These are phyloP conservation scores for Camponotus vicinus DNA, from an alignment of 1,140 invertebrate species.

Conservation along the genomic window DNA sequence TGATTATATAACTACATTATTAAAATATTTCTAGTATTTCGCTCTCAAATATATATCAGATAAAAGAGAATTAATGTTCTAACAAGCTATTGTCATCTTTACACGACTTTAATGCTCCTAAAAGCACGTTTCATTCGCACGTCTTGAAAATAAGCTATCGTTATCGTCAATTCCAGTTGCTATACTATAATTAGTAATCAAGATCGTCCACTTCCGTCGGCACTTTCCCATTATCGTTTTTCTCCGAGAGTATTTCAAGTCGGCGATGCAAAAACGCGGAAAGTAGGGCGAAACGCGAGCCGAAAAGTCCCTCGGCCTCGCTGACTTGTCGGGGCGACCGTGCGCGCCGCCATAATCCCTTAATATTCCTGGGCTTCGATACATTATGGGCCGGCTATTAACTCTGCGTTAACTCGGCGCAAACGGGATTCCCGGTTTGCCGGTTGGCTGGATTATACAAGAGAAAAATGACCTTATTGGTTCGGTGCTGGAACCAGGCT, in stretches of 20 bases:
- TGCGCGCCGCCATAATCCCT: slow-evolving; percentile 72
- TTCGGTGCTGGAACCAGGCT: slow-evolving; percentile 73
- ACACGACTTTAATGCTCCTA: not conserved
- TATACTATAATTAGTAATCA: slow-evolving; percentile 18
- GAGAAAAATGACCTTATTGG: slow-evolving; percentile 81
- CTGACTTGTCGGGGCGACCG: slow-evolving; percentile 66
- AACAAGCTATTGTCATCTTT: not conserved
- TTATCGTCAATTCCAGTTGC: slow-evolving; percentile 6
- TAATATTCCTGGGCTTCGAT: slow-evolving; percentile 77
- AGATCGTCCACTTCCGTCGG: slow-evolving; percentile 6
- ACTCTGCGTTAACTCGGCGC: slow-evolving; percentile 78
- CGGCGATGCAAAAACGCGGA: slow-evolving; percentile 49
- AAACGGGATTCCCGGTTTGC: slow-evolving; percentile 76
- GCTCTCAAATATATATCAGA: not conserved
- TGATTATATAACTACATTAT: not conserved
- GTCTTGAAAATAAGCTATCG: not conserved
- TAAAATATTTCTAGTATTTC: not conserved
- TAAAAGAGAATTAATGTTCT: not conserved
- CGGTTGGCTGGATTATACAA: slow-evolving; percentile 76
- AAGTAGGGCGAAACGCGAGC: slow-evolving; percentile 66
- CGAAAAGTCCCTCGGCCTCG: slow-evolving; percentile 46
- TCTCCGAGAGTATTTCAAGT: slow-evolving; percentile 14
- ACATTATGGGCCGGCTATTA: slow-evolving; percentile 77
- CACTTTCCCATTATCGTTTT: slow-evolving; percentile 1
- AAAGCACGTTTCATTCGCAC: slow-evolving; percentile 10